Conservation (phyloP, 2,797 vertebrate genomes). For the Parauchenoglanis punctatus region DNA sequence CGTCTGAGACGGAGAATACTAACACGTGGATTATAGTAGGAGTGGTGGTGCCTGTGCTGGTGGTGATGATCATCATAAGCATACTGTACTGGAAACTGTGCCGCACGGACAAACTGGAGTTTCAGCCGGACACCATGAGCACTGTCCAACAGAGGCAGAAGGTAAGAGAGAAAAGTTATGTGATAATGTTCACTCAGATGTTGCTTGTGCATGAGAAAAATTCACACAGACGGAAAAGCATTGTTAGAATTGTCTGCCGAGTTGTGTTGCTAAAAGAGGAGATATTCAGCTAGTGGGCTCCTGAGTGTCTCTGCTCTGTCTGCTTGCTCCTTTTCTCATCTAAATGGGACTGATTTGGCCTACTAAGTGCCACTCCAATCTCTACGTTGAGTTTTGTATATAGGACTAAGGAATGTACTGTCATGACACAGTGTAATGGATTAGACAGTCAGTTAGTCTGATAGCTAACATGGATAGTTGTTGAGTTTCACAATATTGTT, state of each 20-base stretch:
- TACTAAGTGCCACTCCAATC: conserved; percentile 21
- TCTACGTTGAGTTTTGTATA: conserved; percentile 8
- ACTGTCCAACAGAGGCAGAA: conserved; percentile 92
- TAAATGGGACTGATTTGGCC: conserved; percentile 18
- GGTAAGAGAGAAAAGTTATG: conserved; percentile 72
- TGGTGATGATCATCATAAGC: conserved; percentile 87
- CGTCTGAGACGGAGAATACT: conserved; percentile 82
- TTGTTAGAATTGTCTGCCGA: conserved; percentile 20
- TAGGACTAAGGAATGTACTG: neutral
- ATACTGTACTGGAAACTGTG: conserved; percentile 99
- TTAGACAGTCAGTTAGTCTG: neutral
- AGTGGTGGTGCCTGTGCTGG: conserved; percentile 87
- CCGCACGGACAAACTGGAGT: conserved; percentile 96
- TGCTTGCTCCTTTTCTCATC: conserved; percentile 34
- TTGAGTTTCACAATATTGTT: neutral
- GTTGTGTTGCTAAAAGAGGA: conserved; percentile 24
- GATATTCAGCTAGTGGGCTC: conserved; percentile 45
- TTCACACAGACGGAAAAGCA: neutral
- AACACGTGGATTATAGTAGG: conserved; percentile 94
- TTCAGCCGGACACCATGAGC: conserved; percentile 92
- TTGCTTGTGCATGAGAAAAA: neutral
- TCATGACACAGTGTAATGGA: neutral
- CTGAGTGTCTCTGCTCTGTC: conserved; percentile 42
- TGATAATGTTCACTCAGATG: neutral
- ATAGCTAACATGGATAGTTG: neutral